Conservation (phyloP, 2,797 vertebrate species). For the Chelonia mydas region DNA sequence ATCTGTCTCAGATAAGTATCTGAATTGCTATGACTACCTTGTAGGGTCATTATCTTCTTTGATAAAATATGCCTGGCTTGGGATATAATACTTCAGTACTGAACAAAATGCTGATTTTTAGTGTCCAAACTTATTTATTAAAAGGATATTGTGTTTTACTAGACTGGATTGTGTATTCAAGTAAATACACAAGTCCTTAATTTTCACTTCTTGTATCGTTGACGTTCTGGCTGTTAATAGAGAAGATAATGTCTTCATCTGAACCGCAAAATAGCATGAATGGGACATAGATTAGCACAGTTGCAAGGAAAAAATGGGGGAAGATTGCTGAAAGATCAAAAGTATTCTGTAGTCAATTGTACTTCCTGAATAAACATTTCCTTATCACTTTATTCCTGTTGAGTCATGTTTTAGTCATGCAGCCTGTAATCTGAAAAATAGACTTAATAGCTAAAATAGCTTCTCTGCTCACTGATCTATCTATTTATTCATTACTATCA, state of each 20-base stretch:
- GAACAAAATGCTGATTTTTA: not conserved
- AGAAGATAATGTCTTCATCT: not conserved
- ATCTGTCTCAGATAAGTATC: not conserved
- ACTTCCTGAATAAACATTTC: constrained; percentile 60
- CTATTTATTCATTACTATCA: not conserved
- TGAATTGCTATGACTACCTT: not conserved
- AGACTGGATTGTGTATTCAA: not conserved
- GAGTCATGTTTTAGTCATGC: not conserved
- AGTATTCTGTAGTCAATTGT: not conserved
- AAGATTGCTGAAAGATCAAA: not conserved
- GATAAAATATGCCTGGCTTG: too few species aligned
- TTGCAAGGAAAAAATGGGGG: not conserved
- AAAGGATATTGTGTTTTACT: not conserved
- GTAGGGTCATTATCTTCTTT: not conserved
- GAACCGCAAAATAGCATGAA: not conserved
- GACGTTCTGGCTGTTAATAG: not conserved
- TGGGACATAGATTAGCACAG: not conserved
- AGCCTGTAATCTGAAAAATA: not conserved
- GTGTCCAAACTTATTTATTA: not conserved
- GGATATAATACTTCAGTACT: not conserved
- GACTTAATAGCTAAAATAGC: not conserved
- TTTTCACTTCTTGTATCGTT: not conserved
- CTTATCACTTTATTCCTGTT: constrained; percentile 43
- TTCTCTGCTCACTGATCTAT: not conserved
- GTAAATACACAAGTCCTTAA: not conserved